Percentiles rank a stretch among this genome's conserved stretches.
phyloP scores from a whole-genome alignment of 2,113 vertebrate genomes.

The Fregetta grallaria region DNA sequence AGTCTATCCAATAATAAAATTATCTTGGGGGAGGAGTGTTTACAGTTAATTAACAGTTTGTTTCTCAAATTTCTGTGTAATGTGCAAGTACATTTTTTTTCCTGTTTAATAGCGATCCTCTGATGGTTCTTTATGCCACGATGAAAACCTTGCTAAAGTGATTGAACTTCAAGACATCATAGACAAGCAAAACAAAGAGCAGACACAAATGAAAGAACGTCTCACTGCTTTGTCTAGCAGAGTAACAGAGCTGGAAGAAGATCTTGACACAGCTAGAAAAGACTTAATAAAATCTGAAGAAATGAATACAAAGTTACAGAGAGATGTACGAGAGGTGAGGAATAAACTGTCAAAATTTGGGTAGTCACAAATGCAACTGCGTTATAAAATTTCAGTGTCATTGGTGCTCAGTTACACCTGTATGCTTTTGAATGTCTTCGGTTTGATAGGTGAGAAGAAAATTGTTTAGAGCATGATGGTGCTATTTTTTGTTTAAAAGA shows the following conservation, averaged over 20 bases:
- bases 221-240: constrained; percentile 82
- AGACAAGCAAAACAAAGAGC: constrained; percentile 87
- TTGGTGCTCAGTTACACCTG: background rate
- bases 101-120: constrained; percentile 81
- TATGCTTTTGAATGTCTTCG: background rate
- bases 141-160: constrained; percentile 86
- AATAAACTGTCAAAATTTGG: background rate
- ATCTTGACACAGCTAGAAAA: constrained; percentile 93
- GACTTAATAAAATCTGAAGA: constrained; percentile 97
- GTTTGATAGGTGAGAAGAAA: background rate
- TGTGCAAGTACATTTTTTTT: background rate
- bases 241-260: constrained; percentile 92
- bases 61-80: background rate
- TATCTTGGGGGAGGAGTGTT: background rate
- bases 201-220: constrained; percentile 94
- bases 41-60: background rate
- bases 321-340: constrained; percentile 91
- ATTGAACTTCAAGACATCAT: constrained; percentile 91
- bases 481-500: background rate
- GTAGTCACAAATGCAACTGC: background rate
- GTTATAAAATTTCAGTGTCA: background rate
- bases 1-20: background rate
- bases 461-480: background rate
- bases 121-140: constrained; percentile 84
- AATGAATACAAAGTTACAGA: constrained; percentile 88